Conservation (phyloP, 2,113 vertebrate species). For the Prunella fulvescens region DNA sequence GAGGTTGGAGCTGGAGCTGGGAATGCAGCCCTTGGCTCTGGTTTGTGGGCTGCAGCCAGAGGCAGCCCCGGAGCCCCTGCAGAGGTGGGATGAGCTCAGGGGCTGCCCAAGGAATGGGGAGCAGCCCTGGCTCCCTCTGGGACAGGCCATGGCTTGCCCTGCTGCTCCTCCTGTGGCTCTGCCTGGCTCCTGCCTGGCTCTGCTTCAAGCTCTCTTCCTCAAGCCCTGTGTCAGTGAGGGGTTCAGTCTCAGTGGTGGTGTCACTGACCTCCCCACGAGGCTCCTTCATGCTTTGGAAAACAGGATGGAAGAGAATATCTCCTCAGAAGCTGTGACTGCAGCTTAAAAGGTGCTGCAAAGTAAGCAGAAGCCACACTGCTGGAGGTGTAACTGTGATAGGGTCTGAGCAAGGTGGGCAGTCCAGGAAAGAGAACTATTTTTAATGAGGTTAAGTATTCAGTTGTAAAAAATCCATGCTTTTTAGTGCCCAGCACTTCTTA, state of each 20-base stretch:
- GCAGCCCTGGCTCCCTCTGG: background rate
- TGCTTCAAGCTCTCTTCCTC: background rate
- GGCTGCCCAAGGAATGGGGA: background rate
- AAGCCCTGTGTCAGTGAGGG: background rate
- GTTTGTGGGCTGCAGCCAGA: background rate
- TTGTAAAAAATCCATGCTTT: background rate
- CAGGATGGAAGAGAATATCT: background rate
- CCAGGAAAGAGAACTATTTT: background rate
- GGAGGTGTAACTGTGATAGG: background rate
- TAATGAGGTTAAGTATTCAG: background rate
- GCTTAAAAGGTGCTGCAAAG: background rate
- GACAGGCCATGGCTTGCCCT: background rate
- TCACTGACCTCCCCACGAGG: background rate
- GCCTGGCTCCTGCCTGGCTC: background rate
- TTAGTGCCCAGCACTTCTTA: background rate
- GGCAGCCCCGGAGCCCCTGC: background rate
- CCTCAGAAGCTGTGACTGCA: background rate
- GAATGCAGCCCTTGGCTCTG: background rate
- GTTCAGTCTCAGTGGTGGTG: background rate
- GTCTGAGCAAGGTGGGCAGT: background rate
- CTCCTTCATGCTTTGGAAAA: background rate
- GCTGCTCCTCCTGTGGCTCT: background rate
- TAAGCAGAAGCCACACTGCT: background rate
- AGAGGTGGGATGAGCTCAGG: accelerated
- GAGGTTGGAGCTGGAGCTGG: background rate